Evolutionary conservation across 2,113 vertebrate species (phyloP).

Genomic region (Struthio camelus): DNA sequence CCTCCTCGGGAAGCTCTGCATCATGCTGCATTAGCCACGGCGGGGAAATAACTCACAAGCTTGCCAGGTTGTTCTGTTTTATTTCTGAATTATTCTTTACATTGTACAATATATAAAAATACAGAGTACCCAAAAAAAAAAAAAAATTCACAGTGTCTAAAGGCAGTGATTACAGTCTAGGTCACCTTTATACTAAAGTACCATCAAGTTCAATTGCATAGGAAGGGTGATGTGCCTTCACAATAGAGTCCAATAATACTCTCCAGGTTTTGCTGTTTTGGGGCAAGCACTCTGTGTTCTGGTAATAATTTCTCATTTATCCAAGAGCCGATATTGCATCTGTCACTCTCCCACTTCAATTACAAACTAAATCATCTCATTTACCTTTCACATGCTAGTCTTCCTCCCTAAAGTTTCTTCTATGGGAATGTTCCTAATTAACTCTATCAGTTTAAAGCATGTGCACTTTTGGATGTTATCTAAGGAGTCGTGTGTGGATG

Average conservation of each 20-base stretch:
- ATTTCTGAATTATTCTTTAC: slow-evolving; percentile 85
- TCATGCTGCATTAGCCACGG: fast-evolving
- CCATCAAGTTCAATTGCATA: slow-evolving; percentile 90
- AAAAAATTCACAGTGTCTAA: slow-evolving; percentile 96
- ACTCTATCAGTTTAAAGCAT: not conserved
- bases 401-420: not conserved
- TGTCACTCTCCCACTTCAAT: not conserved
- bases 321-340: not conserved
- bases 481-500: not conserved
- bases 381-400: not conserved
- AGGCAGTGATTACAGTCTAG: slow-evolving; percentile 94
- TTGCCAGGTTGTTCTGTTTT: slow-evolving; percentile 71
- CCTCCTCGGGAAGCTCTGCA: not conserved
- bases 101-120: slow-evolving; percentile 98
- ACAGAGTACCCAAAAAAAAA: slow-evolving; percentile 83
- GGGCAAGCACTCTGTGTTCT: not conserved
- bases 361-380: not conserved
- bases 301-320: not conserved
- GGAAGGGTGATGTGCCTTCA: slow-evolving; percentile 82
- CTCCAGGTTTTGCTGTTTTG: slow-evolving; percentile 55
- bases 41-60: not conserved
- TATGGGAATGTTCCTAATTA: not conserved
- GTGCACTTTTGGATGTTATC: not conserved
- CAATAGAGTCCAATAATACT: slow-evolving; percentile 64
- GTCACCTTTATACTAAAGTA: slow-evolving; percentile 86